Evolutionary conservation across 2,888 invertebrate genomes (phyloP), one percentile per base, ranked within the genome.

Genomic region (Ypsolopha sequella): DNA sequence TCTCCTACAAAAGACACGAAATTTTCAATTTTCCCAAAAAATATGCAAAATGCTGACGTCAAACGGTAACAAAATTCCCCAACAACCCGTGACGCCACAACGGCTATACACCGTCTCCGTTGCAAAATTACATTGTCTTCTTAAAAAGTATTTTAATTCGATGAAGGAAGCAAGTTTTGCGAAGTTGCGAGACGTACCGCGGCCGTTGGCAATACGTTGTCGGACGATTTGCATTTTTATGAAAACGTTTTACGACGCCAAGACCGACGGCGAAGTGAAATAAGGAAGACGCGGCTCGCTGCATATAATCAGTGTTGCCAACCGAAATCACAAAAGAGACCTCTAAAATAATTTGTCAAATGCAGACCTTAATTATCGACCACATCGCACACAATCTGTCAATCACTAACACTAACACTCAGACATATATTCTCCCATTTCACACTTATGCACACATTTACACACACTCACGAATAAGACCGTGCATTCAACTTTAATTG

Each of bases 181-280:
- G 62, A 64, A 70, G 69, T 68, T 64, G 60, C 46, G 46, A 57
- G 59, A 60, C 60, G 62, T 65, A 64, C 62, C 60, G 59, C 54
- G 65, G 58, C 66, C 58, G 62, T 44, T 59, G 67, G 76, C 78
- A 80, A 77, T 79, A 79, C 80, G 79, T 77, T 75, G 74, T 64
- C 57, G 62, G 62, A 55, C 66, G 68, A 84, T 85, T 85, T 82
- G 75, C 84, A 82, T 85, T 84, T 85, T 82, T 82, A 82, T 81
- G 79, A 79, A 81, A 81, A 77, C 76, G 75, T 70, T 78, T 77
- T 73, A 76, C 68, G 66, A 65, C 64, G 58, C 58, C 56, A 60
- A 57, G 52, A 55, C 53, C 55, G 55, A 61, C 58, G 36, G 48
- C 10, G 48, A 41, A 56, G 54, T 53, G 53, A 53, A 57, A 55